Evolutionary conservation across 2,797 vertebrate species (phyloP), one percentile per base, ranked within the genome.

Genomic region (Anguilla megastoma): DNA sequence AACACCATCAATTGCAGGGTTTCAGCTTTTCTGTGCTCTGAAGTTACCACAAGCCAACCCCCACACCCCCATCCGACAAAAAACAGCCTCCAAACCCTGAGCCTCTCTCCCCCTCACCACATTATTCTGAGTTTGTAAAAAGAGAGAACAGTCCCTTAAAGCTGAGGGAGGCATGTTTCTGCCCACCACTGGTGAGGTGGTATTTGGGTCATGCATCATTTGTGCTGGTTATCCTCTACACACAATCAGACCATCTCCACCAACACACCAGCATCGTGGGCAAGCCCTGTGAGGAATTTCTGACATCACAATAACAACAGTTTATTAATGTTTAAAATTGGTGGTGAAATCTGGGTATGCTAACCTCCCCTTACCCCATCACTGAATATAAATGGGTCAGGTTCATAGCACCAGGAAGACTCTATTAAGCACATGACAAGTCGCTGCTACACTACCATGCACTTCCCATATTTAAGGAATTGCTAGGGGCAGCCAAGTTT

Each of bases 1-100:
- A 95, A 96, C 94, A 96, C 95, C 95, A 95, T 96, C 95, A 95
- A 95, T 95, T 96, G 95, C 93, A 94, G 94, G 92, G 95, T 95
- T 96, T 95, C 94, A 96, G 93, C 93, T 95, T 94, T 96, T 95
- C 90, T 91, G 91, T 90, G 93, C 93, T 69, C 76, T 14, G 10
- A 54, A 54, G n/a, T 33, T n/a, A 71, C n/a, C 9, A 76, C 27
- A 36, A 18, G 0, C 48, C 52, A 33, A 21, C 24, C 66, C 45
- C 10, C 45, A 6, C 63, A 85, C 54, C 50, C 18, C 76, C 30
- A 36, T 21, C 58, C 4, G 58, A 16, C 58, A 45, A 45, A 45
- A 14, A 12, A 14, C 18, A 18, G 56, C 58, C 58, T 63, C 58
- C 21, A 18, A 63, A 63, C 16, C 58, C 58, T 5, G 18, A 63